Evolutionary conservation across 2,888 invertebrate genomes (phyloP), one percentile per base, ranked within the genome.

Genomic region (Acleris cristana): DNA sequence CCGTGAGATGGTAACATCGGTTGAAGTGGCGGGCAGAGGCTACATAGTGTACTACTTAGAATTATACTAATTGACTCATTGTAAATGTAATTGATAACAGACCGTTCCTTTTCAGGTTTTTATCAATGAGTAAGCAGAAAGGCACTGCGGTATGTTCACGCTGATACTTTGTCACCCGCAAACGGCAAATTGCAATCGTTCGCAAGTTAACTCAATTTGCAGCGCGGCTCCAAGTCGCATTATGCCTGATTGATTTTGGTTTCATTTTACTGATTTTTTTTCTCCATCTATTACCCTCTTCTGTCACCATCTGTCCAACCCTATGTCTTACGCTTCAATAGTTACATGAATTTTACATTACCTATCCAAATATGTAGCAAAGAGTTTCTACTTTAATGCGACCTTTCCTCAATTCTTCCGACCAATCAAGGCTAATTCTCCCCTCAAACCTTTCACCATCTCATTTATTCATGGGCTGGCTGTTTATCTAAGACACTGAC

Each of bases 201-300:
- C 65, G 72, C 68, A 69, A 76, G 78, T 77, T 79, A 79, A 76
- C 71, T 61, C 75, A 72, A 81, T 79, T 79, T 76, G 72, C 74
- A 70, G 69, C 65, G 61, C 64, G 73, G 64, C 71, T 76, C 73
- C 73, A 61, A 48, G 64, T 51, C 57, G 18, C 60, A 70, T 72
- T 70, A 65, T 65, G 62, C 62, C 65, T 62, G 64, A 71, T 69
- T 69, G 69, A 70, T 69, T 58, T 54, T 54, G 48, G 48, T 16
- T 54, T 0, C 1, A n/a, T n/a, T 30, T 30, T 8, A 30, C 54
- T 7, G 26, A 18, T 51, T 12, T 40, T 40, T 14, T 19, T 21
- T 18, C 48, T n/a, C 1, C 48, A 16, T 48, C n/a, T 8, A 8
- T 8, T 48, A 14, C 12, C 45, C n/a, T 4, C n/a, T 16, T 16